Base-by-base conservation (phyloP, 2,888 invertebrate genomes). In the Alentia gelatinosa region DNA sequence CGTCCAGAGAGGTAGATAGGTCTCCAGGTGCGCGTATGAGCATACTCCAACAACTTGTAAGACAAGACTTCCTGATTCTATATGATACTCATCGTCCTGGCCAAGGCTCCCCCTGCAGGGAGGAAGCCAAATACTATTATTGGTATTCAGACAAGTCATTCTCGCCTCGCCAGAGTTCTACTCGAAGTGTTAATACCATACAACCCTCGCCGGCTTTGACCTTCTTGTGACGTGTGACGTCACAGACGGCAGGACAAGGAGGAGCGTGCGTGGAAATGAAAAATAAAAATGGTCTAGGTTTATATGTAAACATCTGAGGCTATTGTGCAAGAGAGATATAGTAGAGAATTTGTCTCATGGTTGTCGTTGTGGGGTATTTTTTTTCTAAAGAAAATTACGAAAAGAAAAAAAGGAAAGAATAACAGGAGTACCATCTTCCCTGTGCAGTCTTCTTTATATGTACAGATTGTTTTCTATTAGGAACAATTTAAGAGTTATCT, bases 1-100 rank as follows among this genome's bases (percentile, higher is more conserved):
- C 86, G 86, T 42, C 86, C 86, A 42, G 30, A 42, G 47, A 42
- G 86, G 86, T 47, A 86, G 86, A 47, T 47, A 86, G 86, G 86
- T 47, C 42, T 19, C 37, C 37, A 23, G 19, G 26, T 63, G 15
- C n/a, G 26, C 26, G 9, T 12, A 5, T 68, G 68, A 26, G 30
- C n/a, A 26, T 30, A 56, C 56, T 56, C 56, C 1, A 56, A 56
- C 56, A 79, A 37, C 23, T 79, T 39, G 79, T 79, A 56, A 56
- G 35, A n/a, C 79, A 56, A 56, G 35, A n/a, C 79, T 37, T 79
- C 79, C 37, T 79, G 19, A 79, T 9, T n/a, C 19, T n/a, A 56
- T 56, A 56, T 56, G 3, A 56, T 56, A 56, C n/a, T 56, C 56
- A 56, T 56, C 56, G n/a, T 56, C n/a, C 56, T 56, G 56, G 3